Evolutionary conservation across 2,888 invertebrate genomes (phyloP).

Genomic region (Mesorhabditis spiculigera): DNA sequence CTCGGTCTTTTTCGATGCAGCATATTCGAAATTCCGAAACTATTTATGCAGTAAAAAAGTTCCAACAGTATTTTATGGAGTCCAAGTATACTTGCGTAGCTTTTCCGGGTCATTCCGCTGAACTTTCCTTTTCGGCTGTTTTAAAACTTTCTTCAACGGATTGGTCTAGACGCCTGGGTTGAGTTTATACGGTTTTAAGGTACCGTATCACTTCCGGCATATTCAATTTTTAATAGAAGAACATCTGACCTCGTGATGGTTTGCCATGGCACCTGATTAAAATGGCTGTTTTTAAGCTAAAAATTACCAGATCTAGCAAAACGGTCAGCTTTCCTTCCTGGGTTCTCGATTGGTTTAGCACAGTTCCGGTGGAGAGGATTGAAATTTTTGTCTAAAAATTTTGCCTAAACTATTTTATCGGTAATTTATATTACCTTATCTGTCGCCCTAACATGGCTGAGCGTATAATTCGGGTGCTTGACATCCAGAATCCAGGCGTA

Average conservation of each 20-base stretch:
- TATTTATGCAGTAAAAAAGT: no score
- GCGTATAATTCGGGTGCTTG: conserved; percentile 19
- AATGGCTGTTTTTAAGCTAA: no score
- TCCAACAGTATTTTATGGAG: no score
- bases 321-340: conserved; percentile 6
- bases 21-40: no score
- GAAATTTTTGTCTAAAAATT: conserved; percentile 38
- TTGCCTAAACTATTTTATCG: background rate
- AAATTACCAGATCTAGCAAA: conserved; percentile 8
- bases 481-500: conserved; percentile 51
- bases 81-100: no score
- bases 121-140: no score
- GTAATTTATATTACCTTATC: conserved; percentile 26
- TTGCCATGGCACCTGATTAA: conserved; percentile 31
- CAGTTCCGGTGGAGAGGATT: conserved; percentile 35
- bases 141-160: no score
- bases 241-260: conserved; percentile 36
- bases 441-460: conserved; percentile 37
- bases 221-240: conserved; percentile 50
- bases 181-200: background rate
- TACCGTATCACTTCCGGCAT: conserved; percentile 26
- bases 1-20: no score
- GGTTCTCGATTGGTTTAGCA: conserved; percentile 14
- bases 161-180: no score
- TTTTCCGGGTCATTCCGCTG: no score